These are phyloP conservation scores for Melanerpes aurifrons DNA, from an alignment of 2,113 vertebrate genomes.

Conservation along the genomic window DNA sequence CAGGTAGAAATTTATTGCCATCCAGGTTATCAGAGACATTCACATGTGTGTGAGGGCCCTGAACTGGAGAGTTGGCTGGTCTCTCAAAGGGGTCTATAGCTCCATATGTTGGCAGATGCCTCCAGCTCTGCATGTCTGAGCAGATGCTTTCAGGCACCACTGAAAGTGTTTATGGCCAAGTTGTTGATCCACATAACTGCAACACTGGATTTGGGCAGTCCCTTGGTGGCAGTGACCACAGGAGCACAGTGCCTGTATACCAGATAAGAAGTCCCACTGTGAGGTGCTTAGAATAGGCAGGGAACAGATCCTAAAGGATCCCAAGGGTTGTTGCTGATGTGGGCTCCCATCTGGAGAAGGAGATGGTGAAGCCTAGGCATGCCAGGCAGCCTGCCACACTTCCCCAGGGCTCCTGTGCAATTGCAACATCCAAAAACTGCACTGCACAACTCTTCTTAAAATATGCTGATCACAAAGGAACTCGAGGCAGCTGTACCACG, in stretches of 20 bases:
- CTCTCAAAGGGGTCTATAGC: not conserved
- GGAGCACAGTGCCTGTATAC: not conserved
- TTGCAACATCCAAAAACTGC: not conserved
- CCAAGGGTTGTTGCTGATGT: not conserved
- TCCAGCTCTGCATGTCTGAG: not conserved
- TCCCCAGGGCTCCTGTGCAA: not conserved
- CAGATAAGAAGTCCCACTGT: not conserved
- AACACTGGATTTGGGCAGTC: not conserved
- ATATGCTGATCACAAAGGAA: not conserved
- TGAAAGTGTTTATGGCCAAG: not conserved
- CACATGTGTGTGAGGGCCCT: not conserved
- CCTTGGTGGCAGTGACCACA: not conserved
- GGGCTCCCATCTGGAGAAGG: not conserved
- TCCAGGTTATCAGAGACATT: not conserved
- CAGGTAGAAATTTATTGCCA: not conserved
- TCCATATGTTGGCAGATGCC: not conserved
- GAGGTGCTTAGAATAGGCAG: not conserved
- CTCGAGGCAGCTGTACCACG: not conserved
- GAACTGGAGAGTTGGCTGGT: not conserved
- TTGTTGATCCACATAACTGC: rapidly evolving
- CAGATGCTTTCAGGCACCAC: not conserved
- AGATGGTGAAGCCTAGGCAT: not conserved
- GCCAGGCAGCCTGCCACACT: not conserved
- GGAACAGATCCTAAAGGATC: not conserved
- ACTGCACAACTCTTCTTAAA: not conserved